phyloP scores from a whole-genome alignment of 2,113 vertebrate species.

The Turnix velox region DNA sequence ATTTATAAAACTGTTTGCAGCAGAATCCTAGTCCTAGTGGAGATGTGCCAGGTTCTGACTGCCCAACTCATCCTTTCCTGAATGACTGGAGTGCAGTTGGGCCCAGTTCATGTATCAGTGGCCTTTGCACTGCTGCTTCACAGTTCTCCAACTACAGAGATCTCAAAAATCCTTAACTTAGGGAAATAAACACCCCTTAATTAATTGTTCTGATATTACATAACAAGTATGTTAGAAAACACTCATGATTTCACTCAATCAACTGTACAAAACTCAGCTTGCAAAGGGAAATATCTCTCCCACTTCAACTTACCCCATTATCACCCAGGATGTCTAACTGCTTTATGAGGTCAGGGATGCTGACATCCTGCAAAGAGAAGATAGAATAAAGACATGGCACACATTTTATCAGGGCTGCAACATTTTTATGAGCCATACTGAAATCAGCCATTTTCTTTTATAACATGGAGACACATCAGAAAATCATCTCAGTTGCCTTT shows the following conservation, averaged over 20 bases:
- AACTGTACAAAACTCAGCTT: background rate
- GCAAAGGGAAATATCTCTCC: background rate
- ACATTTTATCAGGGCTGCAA: background rate
- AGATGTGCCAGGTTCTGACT: background rate
- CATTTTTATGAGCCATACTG: background rate
- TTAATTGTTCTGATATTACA: background rate
- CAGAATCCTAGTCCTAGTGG: background rate
- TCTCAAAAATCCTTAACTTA: background rate
- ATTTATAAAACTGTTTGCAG: background rate
- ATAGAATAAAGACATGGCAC: background rate
- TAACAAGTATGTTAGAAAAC: background rate
- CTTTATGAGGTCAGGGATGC: conserved; percentile 98
- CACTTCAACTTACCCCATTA: conserved; percentile 87
- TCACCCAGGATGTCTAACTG: conserved; percentile 96
- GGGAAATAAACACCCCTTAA: background rate
- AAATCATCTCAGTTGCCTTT: background rate
- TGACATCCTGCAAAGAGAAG: conserved; percentile 85
- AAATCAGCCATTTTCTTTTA: background rate
- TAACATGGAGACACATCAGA: background rate
- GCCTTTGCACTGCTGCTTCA: background rate
- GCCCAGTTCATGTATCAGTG: background rate
- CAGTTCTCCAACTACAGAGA: background rate
- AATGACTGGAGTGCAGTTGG: background rate
- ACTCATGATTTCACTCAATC: background rate
- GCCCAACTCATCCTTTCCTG: background rate